phyloP scores from a whole-genome alignment of 2,888 invertebrate genomes.

The Andrena minutula region DNA sequence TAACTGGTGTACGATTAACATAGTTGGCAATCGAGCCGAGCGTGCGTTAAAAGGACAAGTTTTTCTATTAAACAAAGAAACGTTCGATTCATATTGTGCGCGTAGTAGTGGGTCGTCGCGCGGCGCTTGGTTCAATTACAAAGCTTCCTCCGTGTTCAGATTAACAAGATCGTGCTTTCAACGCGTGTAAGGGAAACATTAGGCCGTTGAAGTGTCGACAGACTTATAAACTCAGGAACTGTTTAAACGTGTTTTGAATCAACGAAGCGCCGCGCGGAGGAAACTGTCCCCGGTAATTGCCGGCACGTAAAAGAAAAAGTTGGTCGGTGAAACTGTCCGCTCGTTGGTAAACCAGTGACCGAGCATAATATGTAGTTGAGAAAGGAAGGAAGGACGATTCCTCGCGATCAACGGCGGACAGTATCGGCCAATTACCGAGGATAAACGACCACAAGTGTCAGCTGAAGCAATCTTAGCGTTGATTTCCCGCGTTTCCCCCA shows the following conservation, averaged over 20 bases:
- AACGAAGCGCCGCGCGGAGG: conserved; percentile 27
- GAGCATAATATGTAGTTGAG: neutral
- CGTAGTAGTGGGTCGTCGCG: conserved; percentile 12
- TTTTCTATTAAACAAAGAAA: conserved; percentile 14
- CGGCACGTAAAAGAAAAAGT: conserved; percentile 7
- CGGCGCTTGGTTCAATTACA: conserved; percentile 35
- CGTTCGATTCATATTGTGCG: conserved; percentile 18
- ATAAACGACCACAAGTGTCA: conserved; percentile 24
- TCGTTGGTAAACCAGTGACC: neutral
- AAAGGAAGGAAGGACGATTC: neutral
- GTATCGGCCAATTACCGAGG: conserved; percentile 28
- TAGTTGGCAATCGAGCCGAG: conserved; percentile 40
- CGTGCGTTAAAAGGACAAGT: conserved; percentile 40
- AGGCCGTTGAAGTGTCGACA: neutral
- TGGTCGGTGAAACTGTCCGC: neutral
- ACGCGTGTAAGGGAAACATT: neutral
- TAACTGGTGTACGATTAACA: conserved; percentile 63
- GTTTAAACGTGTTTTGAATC: neutral
- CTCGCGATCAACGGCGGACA: conserved; percentile 4
- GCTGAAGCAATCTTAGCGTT: conserved; percentile 13
- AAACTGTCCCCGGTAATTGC: conserved; percentile 2
- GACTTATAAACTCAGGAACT: conserved; percentile 1
- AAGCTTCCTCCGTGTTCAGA: neutral
- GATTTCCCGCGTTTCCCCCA: conserved; percentile 15
- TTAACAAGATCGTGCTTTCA: neutral